phyloP scores from a whole-genome alignment of 92 coral and sea anemone genomes.

The Palythoa grandis region DNA sequence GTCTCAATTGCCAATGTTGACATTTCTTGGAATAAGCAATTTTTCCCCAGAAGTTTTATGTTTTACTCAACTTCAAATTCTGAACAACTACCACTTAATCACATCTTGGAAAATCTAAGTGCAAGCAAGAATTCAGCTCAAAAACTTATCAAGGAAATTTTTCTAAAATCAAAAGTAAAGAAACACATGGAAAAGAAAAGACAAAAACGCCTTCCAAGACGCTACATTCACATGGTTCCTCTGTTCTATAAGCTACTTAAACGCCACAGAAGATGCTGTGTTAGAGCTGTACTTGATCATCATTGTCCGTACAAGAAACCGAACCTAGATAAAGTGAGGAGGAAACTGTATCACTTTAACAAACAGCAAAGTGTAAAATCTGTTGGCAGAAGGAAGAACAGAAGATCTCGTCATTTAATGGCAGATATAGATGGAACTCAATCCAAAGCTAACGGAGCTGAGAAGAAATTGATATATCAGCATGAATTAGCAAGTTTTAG shows the following conservation, averaged over 20 bases:
- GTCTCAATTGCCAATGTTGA: background rate
- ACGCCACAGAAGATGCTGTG: conserved; percentile 68
- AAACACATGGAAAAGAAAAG: background rate
- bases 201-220: conserved; percentile 57
- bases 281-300: conserved; percentile 49
- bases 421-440: background rate
- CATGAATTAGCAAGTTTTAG: background rate
- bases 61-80: conserved; percentile 36
- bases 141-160: conserved; percentile 54
- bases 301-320: conserved; percentile 54
- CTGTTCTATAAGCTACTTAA: conserved; percentile 54
- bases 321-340: background rate
- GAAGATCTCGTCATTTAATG: background rate
- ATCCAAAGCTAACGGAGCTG: background rate
- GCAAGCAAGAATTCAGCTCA: conserved; percentile 63
- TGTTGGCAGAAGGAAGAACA: too few species aligned
- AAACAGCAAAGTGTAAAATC: too few species aligned
- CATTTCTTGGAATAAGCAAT: conserved; percentile 25
- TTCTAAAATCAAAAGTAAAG: conserved; percentile 21
- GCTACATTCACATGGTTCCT: conserved; percentile 44
- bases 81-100: conserved; percentile 54
- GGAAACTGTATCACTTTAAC: too few species aligned
- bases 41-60: conserved; percentile 32
- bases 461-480: conserved; percentile 17
- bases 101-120: conserved; percentile 54